Evolutionary conservation across 64 coral and sea anemone genomes (phyloP).

Genomic region (Stylophora pistillata): DNA sequence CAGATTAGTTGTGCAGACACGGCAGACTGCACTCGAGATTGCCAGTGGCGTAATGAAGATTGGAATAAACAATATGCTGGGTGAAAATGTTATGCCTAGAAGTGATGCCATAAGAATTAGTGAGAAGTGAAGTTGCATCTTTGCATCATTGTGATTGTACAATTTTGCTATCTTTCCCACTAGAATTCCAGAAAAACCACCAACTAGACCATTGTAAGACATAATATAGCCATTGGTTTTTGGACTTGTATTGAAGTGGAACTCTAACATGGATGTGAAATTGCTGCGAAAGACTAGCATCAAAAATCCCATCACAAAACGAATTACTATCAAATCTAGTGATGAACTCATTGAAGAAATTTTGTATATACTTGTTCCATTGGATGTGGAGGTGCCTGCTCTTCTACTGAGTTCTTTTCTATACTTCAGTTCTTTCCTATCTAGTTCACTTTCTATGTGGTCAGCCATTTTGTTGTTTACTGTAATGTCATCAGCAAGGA

Average conservation of each 20-base stretch:
- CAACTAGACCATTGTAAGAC: constrained; percentile 81
- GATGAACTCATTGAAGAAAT: constrained; percentile 60
- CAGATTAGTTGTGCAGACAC: constrained; percentile 80
- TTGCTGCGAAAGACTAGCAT: constrained; percentile 97
- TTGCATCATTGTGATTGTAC: constrained; percentile 79
- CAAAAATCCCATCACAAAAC: constrained; percentile 87
- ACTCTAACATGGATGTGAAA: constrained; percentile 84
- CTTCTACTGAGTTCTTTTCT: background rate
- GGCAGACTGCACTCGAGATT: constrained; percentile 78
- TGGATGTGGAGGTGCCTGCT: background rate
- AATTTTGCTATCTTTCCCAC: constrained; percentile 68
- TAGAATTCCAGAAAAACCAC: constrained; percentile 74
- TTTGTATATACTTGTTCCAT: background rate
- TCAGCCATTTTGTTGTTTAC: background rate
- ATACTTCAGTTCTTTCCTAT: background rate
- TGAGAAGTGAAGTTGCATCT: constrained; percentile 81
- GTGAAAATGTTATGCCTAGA: constrained; percentile 82
- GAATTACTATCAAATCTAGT: constrained; percentile 72
- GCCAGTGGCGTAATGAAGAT: constrained; percentile 78
- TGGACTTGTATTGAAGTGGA: constrained; percentile 72
- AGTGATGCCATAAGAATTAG: constrained; percentile 65
- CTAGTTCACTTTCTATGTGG: background rate
- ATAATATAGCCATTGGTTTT: constrained; percentile 93
- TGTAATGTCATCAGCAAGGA: background rate
- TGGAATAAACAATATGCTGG: constrained; percentile 64